Base-by-base conservation (phyloP, 1,140 invertebrate genomes). In the Proales similis region DNA sequence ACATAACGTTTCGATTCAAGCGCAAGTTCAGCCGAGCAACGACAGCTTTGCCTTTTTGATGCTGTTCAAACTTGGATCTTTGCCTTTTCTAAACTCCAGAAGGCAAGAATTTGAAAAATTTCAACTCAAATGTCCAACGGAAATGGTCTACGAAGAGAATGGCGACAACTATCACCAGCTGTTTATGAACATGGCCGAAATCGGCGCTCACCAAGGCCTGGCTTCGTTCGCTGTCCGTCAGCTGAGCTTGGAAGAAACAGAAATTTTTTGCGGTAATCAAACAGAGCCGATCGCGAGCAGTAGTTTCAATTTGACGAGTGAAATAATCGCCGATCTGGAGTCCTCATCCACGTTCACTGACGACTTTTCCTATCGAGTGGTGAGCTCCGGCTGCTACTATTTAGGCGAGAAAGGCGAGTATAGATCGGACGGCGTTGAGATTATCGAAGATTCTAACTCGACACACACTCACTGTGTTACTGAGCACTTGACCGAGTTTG, bases 401-500 rank as follows among this genome's bases (percentile, higher is more conserved):
- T 67, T 63, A 6, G 49, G 66, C 27, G 66, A 66, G 30, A 14
- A 19, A 5, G 64, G 66, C n/a, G n/a, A n/a, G 19, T 71, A 68
- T 68, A 33, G 47, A 6, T 57, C 65, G 0, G 57, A 69, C 19
- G 69, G 70, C n/a, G 69, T 68, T 32, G 39, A 51, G 42, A 70
- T 73, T 64, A 61, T 66, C n/a, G 39, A 32, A 1, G 46, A 65
- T 24, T 71, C 71, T 27, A 64, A 46, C 29, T 36, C 48, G 1
- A 27, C 36, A 1, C 9, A 30, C 4, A 68, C 70, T 0, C 64
- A 68, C 0, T 76, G 74, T 65, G 33, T 60, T 4, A 74, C 72
- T 63, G 72, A 36, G 45, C 76, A 78, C 63, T 63, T 77, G 64
- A 76, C 77, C 9, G 70, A 69, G 26, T 79, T 78, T 64, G 69